phyloP scores from a whole-genome alignment of 2,797 vertebrate species.

The Serranus cabrilla region DNA sequence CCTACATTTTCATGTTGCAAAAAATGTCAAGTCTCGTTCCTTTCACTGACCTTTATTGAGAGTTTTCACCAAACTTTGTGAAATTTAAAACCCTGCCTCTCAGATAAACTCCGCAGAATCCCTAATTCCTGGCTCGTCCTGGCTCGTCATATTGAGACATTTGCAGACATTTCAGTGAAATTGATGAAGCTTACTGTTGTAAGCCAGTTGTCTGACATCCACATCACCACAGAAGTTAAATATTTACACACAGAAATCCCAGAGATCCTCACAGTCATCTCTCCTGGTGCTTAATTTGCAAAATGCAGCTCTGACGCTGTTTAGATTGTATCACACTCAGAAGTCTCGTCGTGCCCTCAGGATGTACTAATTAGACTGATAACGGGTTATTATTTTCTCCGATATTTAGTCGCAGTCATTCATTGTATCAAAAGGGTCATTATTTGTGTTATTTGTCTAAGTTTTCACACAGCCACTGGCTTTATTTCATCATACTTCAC shows the following conservation, averaged over 20 bases:
- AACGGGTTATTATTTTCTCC: slow-evolving; percentile 51
- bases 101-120: slow-evolving; percentile 12
- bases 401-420: slow-evolving; percentile 32
- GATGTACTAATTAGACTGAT: slow-evolving; percentile 67
- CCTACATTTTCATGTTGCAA: background rate
- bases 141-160: slow-evolving; percentile 18
- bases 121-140: slow-evolving; percentile 6
- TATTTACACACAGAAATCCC: slow-evolving; percentile 75
- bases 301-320: slow-evolving; percentile 56
- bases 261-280: slow-evolving; percentile 60
- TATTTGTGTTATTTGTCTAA: slow-evolving; percentile 23
- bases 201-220: slow-evolving; percentile 67
- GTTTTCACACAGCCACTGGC: background rate
- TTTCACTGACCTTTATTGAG: slow-evolving; percentile 1
- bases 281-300: slow-evolving; percentile 72
- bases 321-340: slow-evolving; percentile 56
- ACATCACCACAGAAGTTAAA: slow-evolving; percentile 64
- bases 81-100: slow-evolving; percentile 2
- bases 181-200: slow-evolving; percentile 50
- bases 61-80: slow-evolving; percentile 25
- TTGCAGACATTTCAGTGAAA: slow-evolving; percentile 43
- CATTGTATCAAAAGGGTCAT: slow-evolving; percentile 39
- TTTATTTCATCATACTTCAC: slow-evolving; percentile 13
- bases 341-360: slow-evolving; percentile 40
- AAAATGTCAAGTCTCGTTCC: slow-evolving; percentile 10